Evolutionary conservation across 2,888 invertebrate genomes (phyloP).

Genomic region (Limnephilus lunatus): DNA sequence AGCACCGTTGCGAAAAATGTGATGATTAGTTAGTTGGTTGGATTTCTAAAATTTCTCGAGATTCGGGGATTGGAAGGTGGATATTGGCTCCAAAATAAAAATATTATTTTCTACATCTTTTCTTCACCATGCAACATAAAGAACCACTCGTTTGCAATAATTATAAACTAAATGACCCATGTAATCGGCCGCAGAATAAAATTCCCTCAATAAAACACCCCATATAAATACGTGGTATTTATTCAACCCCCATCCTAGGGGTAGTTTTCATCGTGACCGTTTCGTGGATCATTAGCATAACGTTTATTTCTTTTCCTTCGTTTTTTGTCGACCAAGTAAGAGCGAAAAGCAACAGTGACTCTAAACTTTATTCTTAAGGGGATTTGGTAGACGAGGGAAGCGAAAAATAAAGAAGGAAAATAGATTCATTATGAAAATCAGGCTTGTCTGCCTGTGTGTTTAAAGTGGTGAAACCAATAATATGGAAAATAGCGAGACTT

Average conservation of each 20-base stretch:
- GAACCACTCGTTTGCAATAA: too few species aligned
- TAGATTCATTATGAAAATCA: neutral
- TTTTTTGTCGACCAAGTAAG: neutral
- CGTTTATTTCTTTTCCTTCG: neutral
- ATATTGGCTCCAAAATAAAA: too few species aligned
- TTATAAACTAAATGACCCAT: too few species aligned
- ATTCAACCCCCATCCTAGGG: neutral
- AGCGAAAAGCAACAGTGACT: neutral
- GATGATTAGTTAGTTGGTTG: too few species aligned
- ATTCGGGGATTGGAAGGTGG: too few species aligned
- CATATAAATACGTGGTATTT: neutral
- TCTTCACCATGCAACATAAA: too few species aligned
- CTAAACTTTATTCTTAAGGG: neutral
- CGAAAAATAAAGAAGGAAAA: neutral
- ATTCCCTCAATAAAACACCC: neutral
- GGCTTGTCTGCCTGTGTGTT: too few species aligned
- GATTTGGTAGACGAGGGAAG: neutral
- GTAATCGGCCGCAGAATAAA: neutral
- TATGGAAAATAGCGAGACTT: neutral
- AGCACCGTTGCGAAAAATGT: too few species aligned
- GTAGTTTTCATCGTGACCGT: constrained; percentile 22
- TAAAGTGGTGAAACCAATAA: neutral
- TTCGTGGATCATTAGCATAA: neutral
- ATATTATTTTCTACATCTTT: too few species aligned
- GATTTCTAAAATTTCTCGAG: too few species aligned